Base-by-base conservation (phyloP, 2,888 invertebrate species). In the Leptopterna dolabrata region DNA sequence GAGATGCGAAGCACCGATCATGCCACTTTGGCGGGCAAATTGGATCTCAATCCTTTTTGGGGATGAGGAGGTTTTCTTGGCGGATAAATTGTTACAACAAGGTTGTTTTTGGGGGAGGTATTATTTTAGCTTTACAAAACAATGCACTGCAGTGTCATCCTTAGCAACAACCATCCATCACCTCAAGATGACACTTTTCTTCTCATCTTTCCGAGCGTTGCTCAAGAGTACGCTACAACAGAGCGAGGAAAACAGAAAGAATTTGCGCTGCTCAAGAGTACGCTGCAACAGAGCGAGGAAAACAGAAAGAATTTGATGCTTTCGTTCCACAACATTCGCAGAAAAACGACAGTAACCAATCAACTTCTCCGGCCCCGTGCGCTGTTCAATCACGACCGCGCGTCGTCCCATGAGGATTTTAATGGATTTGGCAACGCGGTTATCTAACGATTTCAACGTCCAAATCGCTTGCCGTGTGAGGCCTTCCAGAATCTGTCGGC, bases 351-450 rank as follows among this genome's bases (percentile, higher is more conserved):
- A 63, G 19, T 19, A 63, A 63, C 24, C 63, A 63, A 19, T 55
- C 55, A 55, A 55, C 55, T 55, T 55, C 55, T 19, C 55, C 1
- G 11, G 51, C 16, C 51, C 51, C 51, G 51, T 0, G 51, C 63
- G 7, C 24, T 24, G 63, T 63, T 63, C 24, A 63, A 63, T 63
- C 63, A 63, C 63, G 24, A 63, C 63, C 11, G 24, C 63, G 9
- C 24, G 24, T 63, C 24, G 63, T 63, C 63, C 63, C 36, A 4
- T 36, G 11, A 2, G 63, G 19, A 27, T 19, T 55, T 24, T 63
- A 63, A 63, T 63, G 63, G 63, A 63, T 63, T 63, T 63, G 63
- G 63, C 63, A 63, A 63, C 24, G 63, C 63, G 63, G 63, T 63
- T 63, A 63, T 63, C 27, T 24, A 63, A 63, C 51, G 51, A 51